A percentile compares a stretch with the other conserved stretches of the same genome.
These are phyloP conservation scores for Mylabris sibirica DNA, from an alignment of 2,888 invertebrate species.

Conservation along the genomic window DNA sequence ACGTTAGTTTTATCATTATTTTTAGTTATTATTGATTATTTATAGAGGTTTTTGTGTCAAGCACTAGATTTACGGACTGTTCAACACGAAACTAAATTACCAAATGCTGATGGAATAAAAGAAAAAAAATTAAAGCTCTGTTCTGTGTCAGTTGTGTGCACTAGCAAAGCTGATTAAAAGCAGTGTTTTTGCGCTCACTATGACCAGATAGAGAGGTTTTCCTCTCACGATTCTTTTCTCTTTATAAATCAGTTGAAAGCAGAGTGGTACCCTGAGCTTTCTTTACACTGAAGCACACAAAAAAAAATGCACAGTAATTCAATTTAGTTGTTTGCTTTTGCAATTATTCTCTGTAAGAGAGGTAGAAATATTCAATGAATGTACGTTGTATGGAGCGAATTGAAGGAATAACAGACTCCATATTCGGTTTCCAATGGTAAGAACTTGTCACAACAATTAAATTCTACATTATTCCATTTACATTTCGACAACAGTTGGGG, in stretches of 20 bases:
- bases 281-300: too few relatives aligned
- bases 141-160: neutral
- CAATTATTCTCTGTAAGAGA: too few relatives aligned
- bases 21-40: neutral
- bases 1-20: neutral
- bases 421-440: conserved; percentile 73
- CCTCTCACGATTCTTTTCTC: neutral
- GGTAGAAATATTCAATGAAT: too few relatives aligned
- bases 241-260: neutral
- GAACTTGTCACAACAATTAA: conserved; percentile 77
- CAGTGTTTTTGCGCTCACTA: neutral
- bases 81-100: neutral
- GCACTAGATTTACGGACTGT: neutral
- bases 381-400: conserved; percentile 69
- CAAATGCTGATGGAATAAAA: neutral
- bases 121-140: neutral
- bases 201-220: neutral
- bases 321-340: too few relatives aligned
- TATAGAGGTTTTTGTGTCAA: neutral
- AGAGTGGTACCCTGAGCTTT: too few relatives aligned
- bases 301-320: too few relatives aligned
- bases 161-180: neutral
- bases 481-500: conserved; percentile 68
- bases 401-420: conserved; percentile 73
- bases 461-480: conserved; percentile 68